A percentile compares a stretch with the other conserved stretches of the same genome.
These are phyloP conservation scores for Spondyliosoma cantharus DNA, from an alignment of 2,797 vertebrate species.

Conservation along the genomic window DNA sequence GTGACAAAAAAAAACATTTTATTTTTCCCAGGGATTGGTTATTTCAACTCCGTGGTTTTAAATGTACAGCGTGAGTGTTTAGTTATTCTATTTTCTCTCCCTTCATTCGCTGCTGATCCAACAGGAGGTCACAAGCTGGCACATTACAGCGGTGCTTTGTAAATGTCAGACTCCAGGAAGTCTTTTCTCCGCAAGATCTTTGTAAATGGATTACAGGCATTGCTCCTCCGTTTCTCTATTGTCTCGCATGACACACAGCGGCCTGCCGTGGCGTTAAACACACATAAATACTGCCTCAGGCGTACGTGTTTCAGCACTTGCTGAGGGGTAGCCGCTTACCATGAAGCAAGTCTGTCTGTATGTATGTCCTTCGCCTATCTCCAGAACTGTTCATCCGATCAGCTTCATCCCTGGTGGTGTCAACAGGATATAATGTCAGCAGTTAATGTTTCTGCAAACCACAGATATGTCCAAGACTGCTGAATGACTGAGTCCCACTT, in stretches of 20 bases:
- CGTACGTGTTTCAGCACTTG: no score
- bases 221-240: neutral
- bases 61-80: constrained; percentile 9
- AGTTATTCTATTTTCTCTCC: neutral
- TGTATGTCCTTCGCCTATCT: no score
- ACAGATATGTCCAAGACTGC: no score
- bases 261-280: neutral
- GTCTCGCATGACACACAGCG: neutral
- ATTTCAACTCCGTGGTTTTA: constrained; percentile 24
- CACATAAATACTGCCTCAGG: neutral
- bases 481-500: no score
- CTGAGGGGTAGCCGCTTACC: neutral
- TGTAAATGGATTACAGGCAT: constrained; percentile 6
- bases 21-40: constrained; percentile 17
- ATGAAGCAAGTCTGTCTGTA: no score
- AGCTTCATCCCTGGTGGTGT: no score
- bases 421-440: no score
- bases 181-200: neutral
- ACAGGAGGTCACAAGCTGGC: neutral
- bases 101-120: neutral
- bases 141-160: neutral
- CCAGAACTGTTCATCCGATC: no score
- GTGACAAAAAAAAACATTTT: constrained; percentile 41
- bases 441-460: no score
- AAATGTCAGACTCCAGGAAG: neutral